Evolutionary conservation across 2,888 invertebrate species (phyloP), one percentile per base, ranked within the genome.

Genomic region (Seira musarum): DNA sequence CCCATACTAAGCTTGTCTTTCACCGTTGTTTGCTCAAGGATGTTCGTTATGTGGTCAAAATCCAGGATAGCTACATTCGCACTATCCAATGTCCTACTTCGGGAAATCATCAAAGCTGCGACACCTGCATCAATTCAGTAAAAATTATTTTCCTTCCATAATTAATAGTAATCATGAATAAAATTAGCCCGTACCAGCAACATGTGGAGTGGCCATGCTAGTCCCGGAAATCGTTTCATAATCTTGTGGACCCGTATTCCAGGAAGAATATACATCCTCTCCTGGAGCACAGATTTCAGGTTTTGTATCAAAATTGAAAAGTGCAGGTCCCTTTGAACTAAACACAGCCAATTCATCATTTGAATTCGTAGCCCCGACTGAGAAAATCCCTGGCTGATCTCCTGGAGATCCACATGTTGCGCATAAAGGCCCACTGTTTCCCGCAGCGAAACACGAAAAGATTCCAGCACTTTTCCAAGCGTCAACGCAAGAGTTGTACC

Each of bases 221-320:
- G 77, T 77, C 22, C 77, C 77, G 3, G 65, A 65, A 35, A 77
- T 77, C 22, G 70, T 77, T 1, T 53, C 70, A 24, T 77, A 77
- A 53, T 2, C 15, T 13, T 2, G 3, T 6, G 3, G 2, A 53
- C 8, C 8, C 2, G 30, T 30, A 30, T 5, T 30, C 8, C 30
- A 2, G 8, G 3, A 30, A 8, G 30, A 30, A 30, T 5, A 8
- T 30, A 30, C 30, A 8, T 30, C 8, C 8, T 30, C 30, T 30
- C 30, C 30, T 5, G 30, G 30, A 5, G 30, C 30, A 30, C 8
- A 30, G 30, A 30, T 15, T 3, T 60, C 60, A 15, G 60, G 60
- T 60, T 60, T 60, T 21, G 60, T 60, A 15, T 8, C 21, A 3
- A 6, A 17, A 19, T 17, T 8, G 60, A 15, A 21, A 19, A 24